Percentiles rank a stretch among this genome's conserved stretches.
Conservation (phyloP, 2,888 invertebrate species). For the Conops quadrifasciatus region DNA sequence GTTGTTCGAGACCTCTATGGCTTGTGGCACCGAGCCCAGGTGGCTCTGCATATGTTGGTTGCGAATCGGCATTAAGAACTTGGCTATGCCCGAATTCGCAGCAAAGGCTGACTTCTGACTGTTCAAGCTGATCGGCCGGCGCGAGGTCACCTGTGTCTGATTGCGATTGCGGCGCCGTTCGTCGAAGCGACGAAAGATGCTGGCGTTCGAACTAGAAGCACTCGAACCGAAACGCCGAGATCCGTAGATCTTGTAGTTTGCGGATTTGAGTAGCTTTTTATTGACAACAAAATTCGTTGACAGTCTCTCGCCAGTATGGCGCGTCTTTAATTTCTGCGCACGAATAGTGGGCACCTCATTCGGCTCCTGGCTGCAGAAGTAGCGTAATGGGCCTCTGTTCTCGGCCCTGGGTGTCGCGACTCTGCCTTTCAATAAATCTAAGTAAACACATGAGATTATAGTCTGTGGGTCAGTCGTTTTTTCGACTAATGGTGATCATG, state of each 20-base stretch:
- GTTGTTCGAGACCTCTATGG: constrained; percentile 37
- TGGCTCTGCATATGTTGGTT: constrained; percentile 42
- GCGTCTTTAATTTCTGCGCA: neutral
- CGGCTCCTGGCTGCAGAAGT: constrained; percentile 32
- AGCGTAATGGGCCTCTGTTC: constrained; percentile 44
- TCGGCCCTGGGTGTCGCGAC: constrained; percentile 37
- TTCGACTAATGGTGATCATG: too few relatives aligned
- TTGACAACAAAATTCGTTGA: constrained; percentile 18
- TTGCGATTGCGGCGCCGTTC: constrained; percentile 43
- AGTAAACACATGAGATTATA: neutral
- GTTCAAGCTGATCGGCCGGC: constrained; percentile 40
- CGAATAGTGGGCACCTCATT: neutral
- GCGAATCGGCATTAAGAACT: constrained; percentile 41
- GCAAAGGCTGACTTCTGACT: neutral
- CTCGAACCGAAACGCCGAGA: constrained; percentile 46
- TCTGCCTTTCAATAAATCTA: constrained; percentile 36
- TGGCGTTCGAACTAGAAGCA: constrained; percentile 47
- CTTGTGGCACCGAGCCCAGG: constrained; percentile 39
- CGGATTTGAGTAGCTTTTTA: constrained; percentile 44
- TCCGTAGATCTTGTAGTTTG: constrained; percentile 50
- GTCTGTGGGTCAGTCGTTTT: too few relatives aligned
- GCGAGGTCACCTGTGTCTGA: neutral
- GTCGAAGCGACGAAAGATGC: constrained; percentile 42
- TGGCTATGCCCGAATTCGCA: constrained; percentile 22
- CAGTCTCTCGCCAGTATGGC: constrained; percentile 14